These are phyloP conservation scores for Psettodes erumei DNA, from an alignment of 2,113 vertebrate species.

Conservation along the genomic window DNA sequence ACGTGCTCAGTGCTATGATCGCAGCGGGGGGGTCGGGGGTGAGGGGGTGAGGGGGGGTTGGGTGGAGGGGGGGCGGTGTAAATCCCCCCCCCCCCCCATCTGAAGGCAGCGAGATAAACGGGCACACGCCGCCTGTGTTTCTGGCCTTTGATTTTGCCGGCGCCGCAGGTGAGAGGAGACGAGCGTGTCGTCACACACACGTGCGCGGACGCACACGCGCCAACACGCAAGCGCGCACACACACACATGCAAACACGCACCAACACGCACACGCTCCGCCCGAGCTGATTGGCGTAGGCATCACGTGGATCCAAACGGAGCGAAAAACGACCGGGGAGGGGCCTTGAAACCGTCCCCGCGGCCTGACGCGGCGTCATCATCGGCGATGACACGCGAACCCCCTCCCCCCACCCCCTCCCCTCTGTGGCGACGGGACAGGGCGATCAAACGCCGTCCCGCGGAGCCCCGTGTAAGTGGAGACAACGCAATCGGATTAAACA, in stretches of 20 bases:
- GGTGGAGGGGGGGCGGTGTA: constrained; percentile 54
- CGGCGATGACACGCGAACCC: constrained; percentile 23
- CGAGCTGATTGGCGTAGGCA: constrained; percentile 14
- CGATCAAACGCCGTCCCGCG: constrained; percentile 34
- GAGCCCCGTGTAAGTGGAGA: constrained; percentile 23
- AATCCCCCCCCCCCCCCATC: constrained; percentile 58
- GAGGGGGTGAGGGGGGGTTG: too few species aligned
- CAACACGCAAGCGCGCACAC: too few species aligned
- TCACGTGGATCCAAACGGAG: constrained; percentile 32
- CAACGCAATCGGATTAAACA: constrained; percentile 55
- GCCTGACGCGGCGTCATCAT: constrained; percentile 32
- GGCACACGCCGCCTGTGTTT: constrained; percentile 57
- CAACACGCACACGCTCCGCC: constrained; percentile 10
- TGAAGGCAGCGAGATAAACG: constrained; percentile 66
- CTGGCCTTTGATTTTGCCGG: constrained; percentile 72
- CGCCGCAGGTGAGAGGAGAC: constrained; percentile 32
- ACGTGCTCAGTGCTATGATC: constrained; percentile 53
- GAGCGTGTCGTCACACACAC: constrained; percentile 39
- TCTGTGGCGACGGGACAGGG: neutral
- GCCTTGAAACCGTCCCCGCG: constrained; percentile 29
- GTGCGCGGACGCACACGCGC: neutral
- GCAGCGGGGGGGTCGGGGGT: constrained; percentile 56
- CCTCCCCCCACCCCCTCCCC: neutral
- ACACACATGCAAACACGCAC: too few species aligned
- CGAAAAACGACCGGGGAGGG: constrained; percentile 34